Evolutionary conservation across 2,797 vertebrate species (phyloP).

Genomic region (Parambassis ranga): DNA sequence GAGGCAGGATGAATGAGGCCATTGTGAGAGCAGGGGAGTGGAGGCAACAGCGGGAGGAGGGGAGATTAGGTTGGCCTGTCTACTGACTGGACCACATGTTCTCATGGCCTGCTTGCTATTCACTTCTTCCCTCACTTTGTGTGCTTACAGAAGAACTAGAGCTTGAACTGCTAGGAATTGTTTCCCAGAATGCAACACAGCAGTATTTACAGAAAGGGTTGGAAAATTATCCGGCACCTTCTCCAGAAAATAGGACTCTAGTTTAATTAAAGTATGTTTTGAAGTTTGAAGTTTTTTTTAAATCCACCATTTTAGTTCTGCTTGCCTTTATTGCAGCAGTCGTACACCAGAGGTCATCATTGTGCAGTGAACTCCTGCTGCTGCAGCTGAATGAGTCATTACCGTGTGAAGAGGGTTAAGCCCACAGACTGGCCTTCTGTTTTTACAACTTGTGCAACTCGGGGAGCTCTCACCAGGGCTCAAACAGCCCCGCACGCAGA

Average conservation of each 20-base stretch:
- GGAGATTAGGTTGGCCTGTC: slow-evolving; percentile 74
- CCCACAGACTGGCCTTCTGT: slow-evolving; percentile 49
- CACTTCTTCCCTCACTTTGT: slow-evolving; percentile 58
- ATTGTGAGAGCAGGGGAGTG: slow-evolving; percentile 75
- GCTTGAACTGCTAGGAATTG: slow-evolving; percentile 13
- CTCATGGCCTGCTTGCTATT: slow-evolving; percentile 74
- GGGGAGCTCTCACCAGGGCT: slow-evolving; percentile 28
- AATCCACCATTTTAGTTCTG: neutral
- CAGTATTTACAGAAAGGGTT: neutral
- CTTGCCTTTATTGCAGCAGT: neutral
- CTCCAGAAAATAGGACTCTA: too few species aligned
- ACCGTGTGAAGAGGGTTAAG: slow-evolving; percentile 71
- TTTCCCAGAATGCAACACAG: slow-evolving; percentile 15
- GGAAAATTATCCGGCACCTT: neutral
- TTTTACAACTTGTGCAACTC: slow-evolving; percentile 64
- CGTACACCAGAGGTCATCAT: slow-evolving; percentile 65
- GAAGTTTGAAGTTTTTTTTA: too few species aligned
- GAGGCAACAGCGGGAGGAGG: slow-evolving; percentile 56
- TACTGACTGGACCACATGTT: slow-evolving; percentile 79
- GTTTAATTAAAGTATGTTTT: too few species aligned
- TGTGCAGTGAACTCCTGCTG: slow-evolving; percentile 37
- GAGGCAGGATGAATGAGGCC: slow-evolving; percentile 80
- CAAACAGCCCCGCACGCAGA: slow-evolving; percentile 10
- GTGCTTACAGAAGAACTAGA: slow-evolving; percentile 33
- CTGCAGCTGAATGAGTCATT: slow-evolving; percentile 65